A percentile compares a stretch with the other conserved stretches of the same genome.
Evolutionary conservation across 2,113 vertebrate genomes (phyloP).

Genomic region (Megaceryle maxima): DNA sequence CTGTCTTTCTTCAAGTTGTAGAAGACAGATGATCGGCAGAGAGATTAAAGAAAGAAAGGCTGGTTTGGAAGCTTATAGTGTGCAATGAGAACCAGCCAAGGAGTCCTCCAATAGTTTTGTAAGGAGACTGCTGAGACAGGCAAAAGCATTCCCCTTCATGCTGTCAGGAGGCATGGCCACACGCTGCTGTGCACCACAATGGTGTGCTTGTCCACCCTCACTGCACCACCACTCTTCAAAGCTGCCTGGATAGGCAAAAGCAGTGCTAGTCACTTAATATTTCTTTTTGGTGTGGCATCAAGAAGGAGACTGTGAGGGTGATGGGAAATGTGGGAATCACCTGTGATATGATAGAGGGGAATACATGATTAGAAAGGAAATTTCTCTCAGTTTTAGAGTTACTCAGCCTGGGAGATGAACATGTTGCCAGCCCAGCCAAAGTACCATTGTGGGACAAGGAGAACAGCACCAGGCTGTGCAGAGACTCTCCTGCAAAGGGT

Average conservation of each 20-base stretch:
- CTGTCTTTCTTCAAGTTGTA: neutral
- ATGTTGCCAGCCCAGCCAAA: neutral
- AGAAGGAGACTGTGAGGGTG: neutral
- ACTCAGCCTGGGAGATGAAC: neutral
- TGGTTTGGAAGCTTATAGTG: neutral
- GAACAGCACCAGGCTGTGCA: neutral
- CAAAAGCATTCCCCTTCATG: neutral
- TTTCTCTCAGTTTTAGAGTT: neutral
- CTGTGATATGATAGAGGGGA: neutral
- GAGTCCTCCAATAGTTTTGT: neutral
- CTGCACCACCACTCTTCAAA: neutral
- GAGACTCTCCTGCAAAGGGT: neutral
- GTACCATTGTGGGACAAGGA: neutral
- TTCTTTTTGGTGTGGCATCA: neutral
- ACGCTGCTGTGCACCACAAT: fast-evolving
- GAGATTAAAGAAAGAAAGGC: neutral
- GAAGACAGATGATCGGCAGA: neutral
- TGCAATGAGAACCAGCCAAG: neutral
- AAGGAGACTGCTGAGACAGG: neutral
- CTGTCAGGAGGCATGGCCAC: neutral
- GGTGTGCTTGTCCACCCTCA: neutral
- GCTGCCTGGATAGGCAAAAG: neutral
- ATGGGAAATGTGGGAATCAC: neutral
- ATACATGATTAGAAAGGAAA: neutral
- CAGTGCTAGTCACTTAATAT: neutral